These are phyloP conservation scores for Lochmaea crataegi DNA, from an alignment of 2,888 invertebrate species.

Conservation along the genomic window DNA sequence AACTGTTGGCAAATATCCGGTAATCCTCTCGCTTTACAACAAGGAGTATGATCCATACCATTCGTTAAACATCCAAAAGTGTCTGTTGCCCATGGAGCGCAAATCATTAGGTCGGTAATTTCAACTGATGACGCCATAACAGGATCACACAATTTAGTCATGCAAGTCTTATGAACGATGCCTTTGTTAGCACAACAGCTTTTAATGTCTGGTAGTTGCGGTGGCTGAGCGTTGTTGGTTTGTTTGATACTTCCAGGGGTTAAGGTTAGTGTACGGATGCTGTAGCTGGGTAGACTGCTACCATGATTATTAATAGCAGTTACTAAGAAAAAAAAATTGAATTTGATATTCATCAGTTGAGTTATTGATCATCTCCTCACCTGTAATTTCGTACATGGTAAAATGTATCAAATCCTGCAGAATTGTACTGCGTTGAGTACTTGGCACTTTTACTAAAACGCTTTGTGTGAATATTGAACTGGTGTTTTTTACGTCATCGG, in stretches of 20 bases:
- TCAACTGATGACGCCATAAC: conserved; percentile 65
- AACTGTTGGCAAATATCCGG: conserved; percentile 80
- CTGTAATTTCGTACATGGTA: conserved; percentile 83
- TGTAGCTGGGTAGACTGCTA: conserved; percentile 79
- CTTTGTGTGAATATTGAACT: conserved; percentile 30
- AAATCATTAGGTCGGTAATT: conserved; percentile 88
- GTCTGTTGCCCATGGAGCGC: conserved; percentile 87
- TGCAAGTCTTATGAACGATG: conserved; percentile 71
- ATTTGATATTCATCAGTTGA: background rate
- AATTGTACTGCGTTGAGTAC: conserved; percentile 70
- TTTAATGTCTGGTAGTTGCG: conserved; percentile 78
- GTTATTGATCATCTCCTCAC: conserved; percentile 24
- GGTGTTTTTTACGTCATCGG: conserved; percentile 57
- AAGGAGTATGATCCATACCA: conserved; percentile 84
- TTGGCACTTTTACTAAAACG: conserved; percentile 67
- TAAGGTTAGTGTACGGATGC: conserved; percentile 78
- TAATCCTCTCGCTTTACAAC: conserved; percentile 80
- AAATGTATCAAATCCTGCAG: conserved; percentile 77
- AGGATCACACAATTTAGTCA: conserved; percentile 83
- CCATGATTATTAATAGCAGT: conserved; percentile 81
- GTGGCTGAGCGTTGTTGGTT: conserved; percentile 70
- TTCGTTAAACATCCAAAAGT: conserved; percentile 85
- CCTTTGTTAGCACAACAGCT: conserved; percentile 77
- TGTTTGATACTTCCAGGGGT: conserved; percentile 74
- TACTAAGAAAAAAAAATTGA: conserved; percentile 63